Evolutionary conservation across 2,113 vertebrate species (phyloP), one percentile per base, ranked within the genome.

Genomic region (Eurypyga helias): DNA sequence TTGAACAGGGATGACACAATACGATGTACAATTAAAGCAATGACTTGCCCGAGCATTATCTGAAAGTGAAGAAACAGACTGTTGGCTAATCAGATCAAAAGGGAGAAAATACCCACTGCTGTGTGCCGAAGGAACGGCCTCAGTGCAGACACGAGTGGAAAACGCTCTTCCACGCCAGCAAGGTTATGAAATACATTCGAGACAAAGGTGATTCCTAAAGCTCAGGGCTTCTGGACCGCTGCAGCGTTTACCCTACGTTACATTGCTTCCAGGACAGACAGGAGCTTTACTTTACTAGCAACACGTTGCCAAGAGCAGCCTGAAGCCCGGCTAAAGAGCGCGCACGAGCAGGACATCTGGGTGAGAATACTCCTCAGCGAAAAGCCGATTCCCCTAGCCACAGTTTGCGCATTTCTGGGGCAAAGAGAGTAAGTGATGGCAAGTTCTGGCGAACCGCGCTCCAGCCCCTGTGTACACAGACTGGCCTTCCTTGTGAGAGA

Each of bases 1-100:
- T 70, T 89, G 98, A 97, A 84, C 95, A 43, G 95, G 94, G 97
- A 97, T 80, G 96, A 76, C 98, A 98, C 98, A 96, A 96, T 96
- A 88, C 97, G 96, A 95, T 79, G 97, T 45, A 55, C 95, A 94
- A 95, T 98, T 96, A 97, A 97, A 96, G 94, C 89, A 33, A 55
- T 6, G 95, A 57, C 93, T 94, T 80, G 93, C 92, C 88, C 55
- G 6, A 87, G 94, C 89, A 29, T 94, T 94, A 51, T 96, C 96
- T 34, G 67, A 34, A 57, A 87, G 93, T 10, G 79, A 81, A 91
- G 91, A 43, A 60, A 77, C 45, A 24, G 31, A 9, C 48, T 26
- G 84, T 91, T 12, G 3, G 11, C 49, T 48, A 84, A 76, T 73
- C 93, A 83, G 96, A 88, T 91, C 70, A 54, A 66, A 20, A 66